Evolutionary conservation across 2,113 vertebrate species (phyloP).

Genomic region (Microcebus jonahi): DNA sequence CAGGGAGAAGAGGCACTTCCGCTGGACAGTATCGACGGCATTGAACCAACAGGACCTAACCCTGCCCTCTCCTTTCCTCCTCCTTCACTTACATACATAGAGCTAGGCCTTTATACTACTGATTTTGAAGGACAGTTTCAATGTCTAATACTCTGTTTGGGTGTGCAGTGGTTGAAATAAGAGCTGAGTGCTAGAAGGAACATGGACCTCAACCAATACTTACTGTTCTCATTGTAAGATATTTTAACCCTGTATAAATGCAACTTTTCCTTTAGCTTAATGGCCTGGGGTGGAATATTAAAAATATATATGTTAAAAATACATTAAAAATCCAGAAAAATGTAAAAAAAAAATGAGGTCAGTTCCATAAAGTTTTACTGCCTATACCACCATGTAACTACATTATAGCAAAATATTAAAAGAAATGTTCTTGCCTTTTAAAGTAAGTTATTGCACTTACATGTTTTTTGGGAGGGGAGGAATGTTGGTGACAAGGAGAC

Average conservation of each 20-base stretch:
- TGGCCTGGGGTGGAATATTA: constrained; percentile 84
- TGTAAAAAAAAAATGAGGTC: constrained; percentile 80
- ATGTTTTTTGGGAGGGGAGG: constrained; percentile 38
- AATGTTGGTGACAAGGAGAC: not conserved
- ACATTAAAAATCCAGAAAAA: constrained; percentile 79
- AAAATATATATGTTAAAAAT: constrained; percentile 78
- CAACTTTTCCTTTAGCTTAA: constrained; percentile 87
- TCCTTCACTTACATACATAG: constrained; percentile 70
- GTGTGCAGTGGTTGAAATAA: constrained; percentile 84
- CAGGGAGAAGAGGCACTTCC: not conserved
- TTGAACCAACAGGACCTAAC: not conserved
- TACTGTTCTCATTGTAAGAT: constrained; percentile 87
- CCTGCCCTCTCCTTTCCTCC: not conserved
- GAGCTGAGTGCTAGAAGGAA: constrained; percentile 78
- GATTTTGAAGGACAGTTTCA: constrained; percentile 87
- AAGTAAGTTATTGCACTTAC: constrained; percentile 94
- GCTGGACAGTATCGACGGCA: constrained; percentile 15
- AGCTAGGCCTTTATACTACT: constrained; percentile 90
- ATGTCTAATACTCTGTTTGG: constrained; percentile 81
- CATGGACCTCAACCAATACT: constrained; percentile 85
- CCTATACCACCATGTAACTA: constrained; percentile 87
- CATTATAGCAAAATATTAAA: constrained; percentile 87
- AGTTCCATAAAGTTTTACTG: constrained; percentile 85
- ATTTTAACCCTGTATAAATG: constrained; percentile 88
- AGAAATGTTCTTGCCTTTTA: constrained; percentile 73